Base-by-base conservation (phyloP, 1,140 invertebrate genomes). In the Prorops nasuta region DNA sequence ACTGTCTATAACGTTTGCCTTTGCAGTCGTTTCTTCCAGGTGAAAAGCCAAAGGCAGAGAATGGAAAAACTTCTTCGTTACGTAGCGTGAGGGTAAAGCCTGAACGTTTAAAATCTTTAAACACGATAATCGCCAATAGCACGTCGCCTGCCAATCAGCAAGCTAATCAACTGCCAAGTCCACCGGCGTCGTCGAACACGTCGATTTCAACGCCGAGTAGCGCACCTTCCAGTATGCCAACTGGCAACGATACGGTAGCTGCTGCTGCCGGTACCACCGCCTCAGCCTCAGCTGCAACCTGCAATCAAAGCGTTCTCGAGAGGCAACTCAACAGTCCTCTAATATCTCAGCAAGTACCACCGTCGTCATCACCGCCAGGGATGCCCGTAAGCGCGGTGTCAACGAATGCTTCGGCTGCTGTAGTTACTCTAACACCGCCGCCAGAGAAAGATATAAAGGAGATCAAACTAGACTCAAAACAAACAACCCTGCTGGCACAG, bases 71-170 rank as follows among this genome's bases (percentile, higher is more conserved):
- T 1, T 81, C 82, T 8, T 81, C 81, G 3, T 51, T 84, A 18
- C 74, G 83, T 24, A 84, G 81, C 50, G 77, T 84, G n/a, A 71
- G 83, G 42, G 81, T 84, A 2, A 84, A 84, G 66, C 76, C 79
- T 15, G 77, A 86, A 65, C 72, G 83, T 1, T 44, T 78, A 7
- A 78, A 78, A 44, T 78, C 74, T 2, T 46, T 77, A 3, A 77
- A 74, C 40, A 73, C 76, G 20, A 75, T 76, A 52, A 76, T 76
- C 38, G 69, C 74, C 3, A 67, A 65, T 19, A 63, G 44, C 16
- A 62, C 60, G 37, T 55, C 54, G 32, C 52, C 54, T 41, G 45
- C 56, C 28, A 56, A 49, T 48, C 53, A 46, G n/a, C 63, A 59
- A 47, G 36, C 59, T 19, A 54, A 18, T 47, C 70, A 66, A 61